Evolutionary conservation across 1,140 invertebrate species (phyloP), one percentile per base, ranked within the genome.

Genomic region (Zaprionus inermis): DNA sequence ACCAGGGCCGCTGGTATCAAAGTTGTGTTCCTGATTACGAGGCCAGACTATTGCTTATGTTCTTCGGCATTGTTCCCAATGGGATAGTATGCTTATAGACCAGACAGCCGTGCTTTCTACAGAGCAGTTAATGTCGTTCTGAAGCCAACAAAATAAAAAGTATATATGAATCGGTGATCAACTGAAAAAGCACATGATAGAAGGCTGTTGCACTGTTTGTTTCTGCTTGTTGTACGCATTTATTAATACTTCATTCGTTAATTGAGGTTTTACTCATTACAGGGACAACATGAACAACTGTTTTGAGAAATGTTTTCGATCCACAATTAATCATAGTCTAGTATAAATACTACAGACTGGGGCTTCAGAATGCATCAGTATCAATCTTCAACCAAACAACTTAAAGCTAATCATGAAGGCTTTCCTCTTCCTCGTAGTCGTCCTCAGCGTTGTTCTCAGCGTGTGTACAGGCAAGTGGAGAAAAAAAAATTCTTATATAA

Each of bases 361-460:
- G 0, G 9, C 9, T 30, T 2, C 11, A 22, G 4, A 51, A 5
- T 20, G 41, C 59, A 69, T 72, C 76, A 83, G 38, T 54, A 49
- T 64, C 57, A 66, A 59, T 59, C 61, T 66, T 22, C 81, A 72
- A 49, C 12, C 46, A 57, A 82, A 7, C 30, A 32, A 32, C 30
- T 28, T 5, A 5, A 41, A 3, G 32, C 36, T 20, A 55, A 44
- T 16, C 34, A 83, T 83, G 81, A 83, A 84, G 56, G 61, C 80
- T 32, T 55, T 77, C 18, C 24, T 72, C 10, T 24, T 82, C 28
- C 67, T 59, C 52, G 59, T 67, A 18, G 54, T 88, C 12, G 10
- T 82, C 54, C 38, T 86, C 12, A 65, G 76, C 59, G 46, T 86
- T 10, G 61, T 65, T 60, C 41, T 86, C 46, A 63, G 72, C 44